These are phyloP conservation scores for Galago senegalensis DNA, from an alignment of 2,797 vertebrate species.

Conservation along the genomic window DNA sequence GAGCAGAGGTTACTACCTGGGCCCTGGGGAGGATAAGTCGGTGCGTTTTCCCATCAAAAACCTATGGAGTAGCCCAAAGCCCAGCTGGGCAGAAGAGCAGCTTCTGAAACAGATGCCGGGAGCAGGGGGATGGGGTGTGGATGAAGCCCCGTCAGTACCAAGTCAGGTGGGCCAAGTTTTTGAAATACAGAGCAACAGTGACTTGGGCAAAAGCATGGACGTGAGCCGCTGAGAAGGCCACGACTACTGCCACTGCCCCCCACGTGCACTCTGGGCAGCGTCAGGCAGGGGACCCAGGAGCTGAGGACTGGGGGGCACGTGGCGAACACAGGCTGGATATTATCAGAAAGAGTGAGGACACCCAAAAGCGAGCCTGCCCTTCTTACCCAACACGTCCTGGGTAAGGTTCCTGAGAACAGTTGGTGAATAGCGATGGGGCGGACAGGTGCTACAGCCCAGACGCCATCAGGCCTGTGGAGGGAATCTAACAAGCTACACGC, in stretches of 20 bases:
- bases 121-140: neutral
- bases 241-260: conserved; percentile 35
- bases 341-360: neutral
- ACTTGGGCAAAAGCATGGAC: neutral
- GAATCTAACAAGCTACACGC: neutral
- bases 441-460: conserved; percentile 22
- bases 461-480: neutral
- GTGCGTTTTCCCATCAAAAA: neutral
- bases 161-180: neutral
- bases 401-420: conserved; percentile 78
- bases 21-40: neutral
- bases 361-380: neutral
- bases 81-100: neutral
- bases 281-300: conserved; percentile 52
- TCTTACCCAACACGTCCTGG: neutral
- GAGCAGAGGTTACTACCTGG: neutral
- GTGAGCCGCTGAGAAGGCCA: conserved; percentile 68
- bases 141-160: neutral
- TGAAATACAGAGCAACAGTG: neutral
- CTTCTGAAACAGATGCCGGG: neutral
- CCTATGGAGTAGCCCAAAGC: neutral
- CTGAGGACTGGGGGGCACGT: neutral
- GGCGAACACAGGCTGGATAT: neutral
- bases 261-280: neutral
- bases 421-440: neutral